Percentiles rank a stretch among this genome's conserved stretches.
These are phyloP conservation scores for Aplysina aerophoba DNA, from an alignment of 37 sponge, comb jelly and placozoan species.

Conservation along the genomic window DNA sequence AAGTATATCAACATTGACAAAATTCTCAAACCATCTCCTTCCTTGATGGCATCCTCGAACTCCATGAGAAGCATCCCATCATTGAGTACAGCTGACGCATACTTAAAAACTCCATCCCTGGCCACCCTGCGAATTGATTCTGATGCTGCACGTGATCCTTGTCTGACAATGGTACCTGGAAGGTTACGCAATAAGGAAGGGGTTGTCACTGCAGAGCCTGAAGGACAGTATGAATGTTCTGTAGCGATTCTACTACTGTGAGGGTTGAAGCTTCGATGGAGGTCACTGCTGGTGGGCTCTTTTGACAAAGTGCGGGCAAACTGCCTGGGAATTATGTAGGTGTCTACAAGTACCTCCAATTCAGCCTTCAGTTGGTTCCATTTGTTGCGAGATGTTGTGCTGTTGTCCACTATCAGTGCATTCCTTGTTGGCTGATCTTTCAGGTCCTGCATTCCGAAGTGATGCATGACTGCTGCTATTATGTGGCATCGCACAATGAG, in stretches of 20 bases:
- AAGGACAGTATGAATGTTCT: not conserved
- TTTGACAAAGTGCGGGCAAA: not conserved
- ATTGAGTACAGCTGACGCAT: conserved; percentile 37
- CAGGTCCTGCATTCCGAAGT: conserved; percentile 2
- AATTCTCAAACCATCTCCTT: conserved; percentile 51
- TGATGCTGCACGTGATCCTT: not conserved
- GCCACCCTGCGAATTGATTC: not conserved
- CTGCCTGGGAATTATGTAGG: conserved; percentile 6
- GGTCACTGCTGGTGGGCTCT: not conserved
- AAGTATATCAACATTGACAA: conserved; percentile 47
- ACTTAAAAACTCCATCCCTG: conserved; percentile 38
- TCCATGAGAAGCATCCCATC: conserved; percentile 55
- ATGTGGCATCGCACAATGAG: conserved; percentile 30
- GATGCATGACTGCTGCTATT: conserved; percentile 28
- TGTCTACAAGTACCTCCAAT: not conserved
- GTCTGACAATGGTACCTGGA: no score
- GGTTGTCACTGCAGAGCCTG: not conserved
- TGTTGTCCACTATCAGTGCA: not conserved
- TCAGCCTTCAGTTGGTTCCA: not conserved
- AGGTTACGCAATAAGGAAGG: no score
- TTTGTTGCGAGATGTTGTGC: not conserved
- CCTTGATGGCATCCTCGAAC: conserved; percentile 48
- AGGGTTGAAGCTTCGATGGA: not conserved
- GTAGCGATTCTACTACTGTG: not conserved
- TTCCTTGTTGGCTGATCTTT: not conserved